Evolutionary conservation across 2,888 invertebrate genomes (phyloP).

Genomic region (Leptinotarsa haldemani): DNA sequence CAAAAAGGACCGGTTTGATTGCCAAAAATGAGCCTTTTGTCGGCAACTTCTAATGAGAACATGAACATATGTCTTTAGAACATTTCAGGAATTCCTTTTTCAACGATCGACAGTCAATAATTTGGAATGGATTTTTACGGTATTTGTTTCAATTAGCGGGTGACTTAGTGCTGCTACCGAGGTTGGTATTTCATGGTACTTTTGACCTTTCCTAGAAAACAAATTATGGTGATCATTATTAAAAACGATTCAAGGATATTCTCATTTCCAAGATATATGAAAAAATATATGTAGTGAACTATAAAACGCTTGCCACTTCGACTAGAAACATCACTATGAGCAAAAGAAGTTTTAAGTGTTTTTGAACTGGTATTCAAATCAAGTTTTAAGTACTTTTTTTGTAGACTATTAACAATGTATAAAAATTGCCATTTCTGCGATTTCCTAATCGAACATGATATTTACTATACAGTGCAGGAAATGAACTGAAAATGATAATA

Average conservation of each 20-base stretch:
- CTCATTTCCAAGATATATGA: neutral
- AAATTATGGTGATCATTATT: neutral
- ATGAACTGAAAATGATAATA: no score
- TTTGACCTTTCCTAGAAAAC: neutral
- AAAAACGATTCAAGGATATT: neutral
- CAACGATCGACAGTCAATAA: conserved; percentile 48
- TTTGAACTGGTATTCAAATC: no score
- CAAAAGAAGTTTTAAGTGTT: no score
- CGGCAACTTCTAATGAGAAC: conserved; percentile 60
- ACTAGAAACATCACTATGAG: no score
- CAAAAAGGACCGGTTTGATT: conserved; percentile 59
- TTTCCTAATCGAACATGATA: no score
- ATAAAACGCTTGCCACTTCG: no score
- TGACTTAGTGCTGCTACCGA: conserved; percentile 21
- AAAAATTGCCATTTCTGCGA: no score
- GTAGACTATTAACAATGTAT: no score
- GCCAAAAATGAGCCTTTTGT: conserved; percentile 63
- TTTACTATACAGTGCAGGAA: no score
- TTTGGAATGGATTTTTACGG: conserved; percentile 42
- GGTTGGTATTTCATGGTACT: conserved; percentile 10
- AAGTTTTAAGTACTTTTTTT: no score
- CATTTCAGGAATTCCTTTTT: conserved; percentile 52
- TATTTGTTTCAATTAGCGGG: conserved; percentile 42
- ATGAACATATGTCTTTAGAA: conserved; percentile 59
- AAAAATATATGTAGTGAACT: neutral